phyloP scores from a whole-genome alignment of 2,113 vertebrate genomes.

The Rana temporaria region DNA sequence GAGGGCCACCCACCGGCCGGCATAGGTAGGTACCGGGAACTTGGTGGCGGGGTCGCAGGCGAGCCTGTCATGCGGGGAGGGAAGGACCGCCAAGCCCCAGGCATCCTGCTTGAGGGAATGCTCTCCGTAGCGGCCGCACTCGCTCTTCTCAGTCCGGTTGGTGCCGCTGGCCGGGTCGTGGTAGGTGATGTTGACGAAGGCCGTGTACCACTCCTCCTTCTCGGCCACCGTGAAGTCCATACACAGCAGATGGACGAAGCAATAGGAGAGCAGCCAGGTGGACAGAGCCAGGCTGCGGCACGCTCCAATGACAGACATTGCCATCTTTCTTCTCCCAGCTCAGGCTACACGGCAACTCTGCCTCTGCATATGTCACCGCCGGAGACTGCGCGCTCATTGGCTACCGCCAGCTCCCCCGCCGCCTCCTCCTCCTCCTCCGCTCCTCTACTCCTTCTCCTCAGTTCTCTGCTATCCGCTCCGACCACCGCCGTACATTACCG shows the following conservation, averaged over 20 bases:
- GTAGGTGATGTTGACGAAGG: conserved; percentile 96
- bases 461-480: no score
- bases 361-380: conserved; percentile 54
- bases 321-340: conserved; percentile 72
- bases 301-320: conserved; percentile 85
- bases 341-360: conserved; percentile 38
- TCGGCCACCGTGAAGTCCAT: conserved; percentile 97
- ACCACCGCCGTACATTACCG: no score
- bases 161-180: conserved; percentile 81
- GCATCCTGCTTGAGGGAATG: conserved; percentile 94
- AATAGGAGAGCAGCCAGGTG: conserved; percentile 96
- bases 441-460: neutral
- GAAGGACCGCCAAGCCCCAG: conserved; percentile 83
- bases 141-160: conserved; percentile 86
- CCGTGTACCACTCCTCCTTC: conserved; percentile 99
- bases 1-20: conserved; percentile 88
- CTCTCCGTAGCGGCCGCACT: conserved; percentile 96
- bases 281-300: conserved; percentile 96
- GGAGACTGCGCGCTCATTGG: conserved; percentile 40
- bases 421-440: neutral
- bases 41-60: conserved; percentile 86
- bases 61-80: conserved; percentile 78
- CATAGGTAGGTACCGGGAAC: conserved; percentile 75
- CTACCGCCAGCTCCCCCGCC: conserved; percentile 8
- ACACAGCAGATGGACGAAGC: conserved; percentile 94